Evolutionary conservation across 2,113 vertebrate genomes (phyloP), one percentile per base, ranked within the genome.

Genomic region (Silurus meridionalis): DNA sequence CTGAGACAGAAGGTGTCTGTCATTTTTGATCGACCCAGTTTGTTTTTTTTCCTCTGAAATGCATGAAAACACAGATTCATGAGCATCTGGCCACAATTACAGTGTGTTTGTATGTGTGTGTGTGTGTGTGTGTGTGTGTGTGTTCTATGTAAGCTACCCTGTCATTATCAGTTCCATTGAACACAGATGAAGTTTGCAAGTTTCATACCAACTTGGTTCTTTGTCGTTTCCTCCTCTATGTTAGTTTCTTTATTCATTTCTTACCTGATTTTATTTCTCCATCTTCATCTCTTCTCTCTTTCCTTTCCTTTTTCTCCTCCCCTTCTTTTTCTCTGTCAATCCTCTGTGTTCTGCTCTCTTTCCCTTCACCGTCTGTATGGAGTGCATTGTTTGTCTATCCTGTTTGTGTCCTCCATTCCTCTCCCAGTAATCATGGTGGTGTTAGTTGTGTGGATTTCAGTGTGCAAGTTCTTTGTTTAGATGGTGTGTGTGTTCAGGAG

Each of bases 51-150:
- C 21, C 6, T 57, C 13, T 28, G 53, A 79, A 58, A 58, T 57
- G 53, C n/a, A 58, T 63, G 63, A 80, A 71, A 89, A 85, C 69
- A 50, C 57, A 72, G 72, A 71, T 74, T 87, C 82, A 63, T 83
- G 17, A 87, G 82, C 86, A 87, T 85, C 81, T 89, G 86, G 83
- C 25, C 50, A 52, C 83, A 83, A 85, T 87, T 85, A 87, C 79
- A 52, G 13, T 72, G 52, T 52, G 60, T 67, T 23, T 78, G 79
- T 69, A 52, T 23, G 37, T 46, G 61, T 71, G 61, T 61, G 74
- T 86, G 79, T 52, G 37, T n/a, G 75, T 80, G 63, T 80, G 84
- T 85, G 63, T 75, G 72, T 52, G 5, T 71, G 72, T 83, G 80
- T 61, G 57, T 86, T 37, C 37, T 2, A 37, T 57, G 66, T 84